Evolutionary conservation across 2,888 invertebrate species (phyloP).

Genomic region (Oligia fasciuncula): DNA sequence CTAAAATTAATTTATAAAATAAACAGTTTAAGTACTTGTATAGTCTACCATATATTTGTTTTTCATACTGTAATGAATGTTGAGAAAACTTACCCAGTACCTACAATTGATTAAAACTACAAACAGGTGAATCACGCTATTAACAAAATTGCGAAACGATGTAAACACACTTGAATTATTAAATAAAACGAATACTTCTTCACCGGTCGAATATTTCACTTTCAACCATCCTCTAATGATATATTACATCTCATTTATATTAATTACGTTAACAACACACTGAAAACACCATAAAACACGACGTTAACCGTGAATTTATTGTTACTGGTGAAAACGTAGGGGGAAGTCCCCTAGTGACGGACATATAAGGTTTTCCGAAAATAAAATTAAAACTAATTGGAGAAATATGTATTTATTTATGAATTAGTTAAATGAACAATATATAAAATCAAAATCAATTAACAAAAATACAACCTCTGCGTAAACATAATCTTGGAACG

Average conservation of each 20-base stretch:
- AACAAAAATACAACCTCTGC: too few relatives aligned
- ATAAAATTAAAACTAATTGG: too few relatives aligned
- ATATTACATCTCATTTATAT: constrained; percentile 21
- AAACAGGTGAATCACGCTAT: not conserved
- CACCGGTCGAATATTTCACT: not conserved
- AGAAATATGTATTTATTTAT: too few relatives aligned
- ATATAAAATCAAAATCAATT: too few relatives aligned
- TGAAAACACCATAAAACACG: constrained; percentile 48
- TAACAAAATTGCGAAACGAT: not conserved
- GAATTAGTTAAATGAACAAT: too few relatives aligned
- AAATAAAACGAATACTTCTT: not conserved
- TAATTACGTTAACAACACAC: constrained; percentile 45
- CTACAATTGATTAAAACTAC: not conserved
- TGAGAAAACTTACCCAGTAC: not conserved
- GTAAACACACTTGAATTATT: not conserved
- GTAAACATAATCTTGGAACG: too few relatives aligned
- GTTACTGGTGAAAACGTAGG: constrained; percentile 43
- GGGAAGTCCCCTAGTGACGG: too few relatives aligned
- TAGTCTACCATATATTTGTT: not conserved
- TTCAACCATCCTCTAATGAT: not conserved
- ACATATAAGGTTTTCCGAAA: too few relatives aligned
- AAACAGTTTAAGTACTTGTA: not conserved
- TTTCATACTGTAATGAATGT: not conserved
- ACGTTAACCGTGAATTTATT: constrained; percentile 30
- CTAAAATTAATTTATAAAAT: not conserved